These are phyloP conservation scores for Zaprionus inermis DNA, from an alignment of 1,140 invertebrate species.

Conservation along the genomic window DNA sequence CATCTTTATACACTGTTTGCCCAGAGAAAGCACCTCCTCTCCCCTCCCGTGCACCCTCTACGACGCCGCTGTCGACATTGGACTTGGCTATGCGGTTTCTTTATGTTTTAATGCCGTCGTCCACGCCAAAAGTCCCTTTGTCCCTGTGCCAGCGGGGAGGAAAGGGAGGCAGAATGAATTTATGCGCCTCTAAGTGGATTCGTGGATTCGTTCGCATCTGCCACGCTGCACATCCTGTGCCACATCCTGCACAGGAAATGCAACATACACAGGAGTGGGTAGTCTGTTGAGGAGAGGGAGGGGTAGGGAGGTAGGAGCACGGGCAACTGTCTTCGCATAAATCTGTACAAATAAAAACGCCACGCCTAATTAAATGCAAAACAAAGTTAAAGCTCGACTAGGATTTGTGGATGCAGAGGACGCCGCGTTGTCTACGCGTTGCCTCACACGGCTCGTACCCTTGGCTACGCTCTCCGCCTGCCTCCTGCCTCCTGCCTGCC, in stretches of 20 bases:
- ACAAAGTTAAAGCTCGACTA: conserved; percentile 53
- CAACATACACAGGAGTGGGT: conserved; percentile 36
- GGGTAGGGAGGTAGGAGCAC: neutral
- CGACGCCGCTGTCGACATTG: conserved; percentile 27
- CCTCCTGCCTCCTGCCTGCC: too few relatives aligned
- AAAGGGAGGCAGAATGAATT: conserved; percentile 49
- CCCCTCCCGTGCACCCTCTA: neutral
- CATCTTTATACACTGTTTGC: conserved; percentile 76
- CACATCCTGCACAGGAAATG: conserved; percentile 61
- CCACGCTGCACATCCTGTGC: conserved; percentile 53
- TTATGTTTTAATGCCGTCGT: conserved; percentile 50
- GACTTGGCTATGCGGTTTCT: conserved; percentile 53
- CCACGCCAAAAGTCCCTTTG: conserved; percentile 73
- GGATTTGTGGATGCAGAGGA: conserved; percentile 16
- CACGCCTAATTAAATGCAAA: conserved; percentile 54
- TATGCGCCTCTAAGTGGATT: conserved; percentile 81
- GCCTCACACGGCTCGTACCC: neutral
- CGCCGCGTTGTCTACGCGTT: neutral
- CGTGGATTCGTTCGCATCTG: conserved; percentile 61
- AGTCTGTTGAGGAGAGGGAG: neutral
- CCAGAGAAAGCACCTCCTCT: neutral
- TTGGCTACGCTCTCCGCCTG: neutral
- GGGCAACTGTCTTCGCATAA: conserved; percentile 14
- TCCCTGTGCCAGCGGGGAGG: conserved; percentile 49
- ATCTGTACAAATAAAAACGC: conserved; percentile 41